Evolutionary conservation across 2,888 invertebrate genomes (phyloP), one percentile per base, ranked within the genome.

Genomic region (Nasonovia ribisnigri): DNA sequence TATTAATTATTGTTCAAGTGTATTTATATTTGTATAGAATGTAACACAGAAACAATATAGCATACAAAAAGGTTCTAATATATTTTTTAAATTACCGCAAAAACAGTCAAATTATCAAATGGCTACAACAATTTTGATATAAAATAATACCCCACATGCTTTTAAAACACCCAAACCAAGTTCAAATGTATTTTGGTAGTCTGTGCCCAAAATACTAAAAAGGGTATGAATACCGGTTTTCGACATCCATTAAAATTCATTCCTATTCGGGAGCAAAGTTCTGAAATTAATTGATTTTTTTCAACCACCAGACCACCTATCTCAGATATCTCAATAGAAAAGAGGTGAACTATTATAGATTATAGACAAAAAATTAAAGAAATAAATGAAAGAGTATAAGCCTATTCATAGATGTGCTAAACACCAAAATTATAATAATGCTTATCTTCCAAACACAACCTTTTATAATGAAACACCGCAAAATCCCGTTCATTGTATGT

Each of bases 341-440:
- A 77, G 36, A 20, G 20, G 36, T 77, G 20, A 77, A 36, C 36
- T 77, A 77, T 54, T 84, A 54, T 46, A 57, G n/a, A 43, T n/a
- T 36, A 57, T 29, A 87, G 57, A 92, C 57, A 86, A 36, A 57
- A n/a, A 54, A 42, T 36, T 6, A 88, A 86, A 24, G 29, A 84
- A 60, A 86, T 60, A 46, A 26, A 26, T 26, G 8, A 29, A 88
- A 86, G 51, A 16, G 36, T 29, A 86, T 29, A 84, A 57, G 0
- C 46, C 51, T 92, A 36, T 42, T 77, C 54, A 42, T 16, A 57
- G 57, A 89, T 26, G 46, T 89, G 89, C 36, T 54, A 93, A 89
- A 93, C 46, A 84, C 46, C n/a, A 46, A 54, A 84, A 89, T 93
- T 93, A 93, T 89, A 89, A 88, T 93, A 84, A 93, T 84, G 57